Base-by-base conservation (phyloP, 2,888 invertebrate species). In the Drosophila mimetica region DNA sequence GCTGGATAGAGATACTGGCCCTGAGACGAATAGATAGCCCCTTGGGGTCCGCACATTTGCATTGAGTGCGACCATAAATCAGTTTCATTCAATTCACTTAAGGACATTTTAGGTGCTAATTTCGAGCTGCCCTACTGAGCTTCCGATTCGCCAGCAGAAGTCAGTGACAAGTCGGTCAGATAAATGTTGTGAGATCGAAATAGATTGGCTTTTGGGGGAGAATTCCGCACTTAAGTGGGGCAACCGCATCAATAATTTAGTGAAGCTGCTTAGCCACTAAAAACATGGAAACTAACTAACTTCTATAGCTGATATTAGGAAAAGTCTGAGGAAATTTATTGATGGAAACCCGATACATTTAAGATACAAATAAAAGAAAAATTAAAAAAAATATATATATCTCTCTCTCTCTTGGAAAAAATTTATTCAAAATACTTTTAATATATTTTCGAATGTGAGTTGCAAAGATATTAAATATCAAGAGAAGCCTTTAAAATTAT, bases 1-100 rank as follows among this genome's bases (percentile, higher is more conserved):
- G 64, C 48, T 30, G 44, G 39, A 64, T 50, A 65, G 74, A 37
- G 55, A 57, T 46, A 53, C 58, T 51, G 69, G 65, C n/a, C 36
- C 28, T 16, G 54, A 57, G 44, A 54, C 46, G 18, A 44, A 48
- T 20, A 67, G 59, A 60, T 59, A 32, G 59, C 63, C 53, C 76
- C 71, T 64, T 46, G 46, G 58, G 39, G 71, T 54, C 14, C 41
- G 53, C 72, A 72, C 79, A 88, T 82, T 82, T 75, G 75, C 85
- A 87, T 89, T 61, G 60, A 88, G 77, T 89, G 87, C 76, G 86
- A 51, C 85, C 88, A 89, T 89, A 89, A 86, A 86, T 86, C 86
- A 89, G 79, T 71, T 79, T 65, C 76, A 85, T 88, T 89, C 88
- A 89, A 86, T 89, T 89, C 89, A 81, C 87, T 78, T 71, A 75